Evolutionary conservation across 1,140 invertebrate genomes (phyloP), one percentile per base, ranked within the genome.

Genomic region (Chrysoperla carnea): DNA sequence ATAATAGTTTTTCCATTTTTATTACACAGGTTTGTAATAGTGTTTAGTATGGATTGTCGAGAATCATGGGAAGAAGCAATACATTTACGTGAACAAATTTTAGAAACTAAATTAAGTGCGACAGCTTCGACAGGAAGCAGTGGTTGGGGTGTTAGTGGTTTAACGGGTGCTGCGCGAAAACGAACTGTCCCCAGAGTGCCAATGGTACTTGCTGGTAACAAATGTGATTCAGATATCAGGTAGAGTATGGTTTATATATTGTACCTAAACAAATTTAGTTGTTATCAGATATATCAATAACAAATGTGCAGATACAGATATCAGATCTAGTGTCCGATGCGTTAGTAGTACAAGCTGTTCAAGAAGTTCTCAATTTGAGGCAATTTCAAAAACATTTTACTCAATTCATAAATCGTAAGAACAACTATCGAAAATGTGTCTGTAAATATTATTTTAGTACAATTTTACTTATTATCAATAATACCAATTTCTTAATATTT

Each of bases 11-110:
- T 2, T 9, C n/a, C 4, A 4, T 33, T 33, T 11, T 33, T 33
- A 11, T 33, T 12, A 33, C n/a, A 9, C 8, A 84, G 84, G 8
- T 90, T 90, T 61, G 72, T 88, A 37, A 61, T 90, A 44, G 83
- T 88, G 6, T 90, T 85, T 59, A 78, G 80, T 51, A 78, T 88
- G 72, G 82, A 86, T 53, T 78, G 78, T 48, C 68, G 78, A n/a
- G 84, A 87, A 54, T 84, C 82, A 0, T 90, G 86, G 53, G 79
- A 86, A 48, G 83, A 87, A 60, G 82, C 84, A 8, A 76, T 82
- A 43, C 69, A 78, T 36, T 68, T 89, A 37, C 66, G 83, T 33
- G 82, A 88, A 50, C 81, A 86, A 57, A 85, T 90, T 51, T 57
- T 85, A 38, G 82, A 87, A 57, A 80, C 80, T 0, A 84, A 84